phyloP scores from a whole-genome alignment of 1,140 invertebrate species.

The Agraylea sexmaculata region DNA sequence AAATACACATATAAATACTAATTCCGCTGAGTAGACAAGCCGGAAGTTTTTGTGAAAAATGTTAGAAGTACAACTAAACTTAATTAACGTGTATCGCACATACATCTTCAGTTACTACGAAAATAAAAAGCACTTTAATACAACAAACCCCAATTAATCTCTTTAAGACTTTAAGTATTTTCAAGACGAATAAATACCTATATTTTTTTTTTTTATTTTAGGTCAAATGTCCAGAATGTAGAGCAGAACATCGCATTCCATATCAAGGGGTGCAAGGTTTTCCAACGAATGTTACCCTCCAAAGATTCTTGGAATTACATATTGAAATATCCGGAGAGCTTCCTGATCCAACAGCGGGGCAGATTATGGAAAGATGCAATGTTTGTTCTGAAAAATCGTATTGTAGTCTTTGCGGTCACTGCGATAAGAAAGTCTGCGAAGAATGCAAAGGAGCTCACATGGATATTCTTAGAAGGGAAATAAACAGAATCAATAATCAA shows the following conservation, averaged over 20 bases:
- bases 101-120: no score
- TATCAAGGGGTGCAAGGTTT: conserved; percentile 93
- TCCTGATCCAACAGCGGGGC: conserved; percentile 70
- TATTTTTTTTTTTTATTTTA: conserved; percentile 28
- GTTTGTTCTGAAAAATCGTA: conserved; percentile 94
- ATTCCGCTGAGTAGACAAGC: no score
- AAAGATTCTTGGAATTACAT: conserved; percentile 89
- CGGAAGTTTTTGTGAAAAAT: no score
- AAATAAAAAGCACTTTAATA: background rate
- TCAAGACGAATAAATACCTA: no score
- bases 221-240: conserved; percentile 98
- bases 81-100: no score
- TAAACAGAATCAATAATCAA: conserved; percentile 87
- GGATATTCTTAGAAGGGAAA: conserved; percentile 89
- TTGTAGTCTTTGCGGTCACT: conserved; percentile 80
- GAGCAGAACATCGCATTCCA: conserved; percentile 92
- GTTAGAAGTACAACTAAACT: no score
- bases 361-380: conserved; percentile 74
- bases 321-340: conserved; percentile 87
- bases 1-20: no score
- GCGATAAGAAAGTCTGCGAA: conserved; percentile 85
- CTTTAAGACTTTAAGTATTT: no score
- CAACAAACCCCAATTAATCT: no score
- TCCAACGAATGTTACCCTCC: conserved; percentile 91
- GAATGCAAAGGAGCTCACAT: conserved; percentile 89